phyloP scores from a whole-genome alignment of 2,888 invertebrate genomes.

The Monoplex corrugatus region DNA sequence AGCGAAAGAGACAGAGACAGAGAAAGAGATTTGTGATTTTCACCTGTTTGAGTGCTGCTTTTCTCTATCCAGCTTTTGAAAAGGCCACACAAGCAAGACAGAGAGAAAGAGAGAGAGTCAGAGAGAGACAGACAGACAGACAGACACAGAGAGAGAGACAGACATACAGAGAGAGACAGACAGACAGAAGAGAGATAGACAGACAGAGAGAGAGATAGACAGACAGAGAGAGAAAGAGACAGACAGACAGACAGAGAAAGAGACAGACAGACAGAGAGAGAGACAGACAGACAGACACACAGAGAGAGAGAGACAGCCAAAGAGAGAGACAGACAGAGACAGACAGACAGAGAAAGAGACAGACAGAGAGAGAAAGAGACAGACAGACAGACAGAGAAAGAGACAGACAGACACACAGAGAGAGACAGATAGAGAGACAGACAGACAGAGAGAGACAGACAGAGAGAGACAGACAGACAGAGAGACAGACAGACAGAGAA shows the following conservation, averaged over 20 bases:
- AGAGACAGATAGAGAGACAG: not conserved
- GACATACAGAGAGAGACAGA: not conserved
- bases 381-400: constrained; percentile 23
- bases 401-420: constrained; percentile 4
- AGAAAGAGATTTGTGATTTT: too few species aligned
- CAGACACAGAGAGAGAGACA: not conserved
- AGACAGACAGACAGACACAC: constrained; percentile 31
- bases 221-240: too few species aligned
- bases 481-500: too few species aligned
- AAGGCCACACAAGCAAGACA: too few species aligned
- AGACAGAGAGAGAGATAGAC: not conserved
- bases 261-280: constrained; percentile 35
- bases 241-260: not conserved
- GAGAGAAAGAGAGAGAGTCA: too few species aligned
- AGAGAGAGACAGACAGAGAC: constrained; percentile 27
- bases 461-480: too few species aligned
- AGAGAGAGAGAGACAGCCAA: not conserved
- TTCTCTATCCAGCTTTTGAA: too few species aligned
- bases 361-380: constrained; percentile 39
- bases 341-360: constrained; percentile 42
- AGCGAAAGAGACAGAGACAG: too few species aligned
- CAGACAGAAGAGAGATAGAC: not conserved
- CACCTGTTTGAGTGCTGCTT: too few species aligned
- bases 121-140: too few species aligned
- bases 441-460: not conserved